phyloP scores from a whole-genome alignment of 1,140 invertebrate genomes.

The Macrobrachium rosenbergii region DNA sequence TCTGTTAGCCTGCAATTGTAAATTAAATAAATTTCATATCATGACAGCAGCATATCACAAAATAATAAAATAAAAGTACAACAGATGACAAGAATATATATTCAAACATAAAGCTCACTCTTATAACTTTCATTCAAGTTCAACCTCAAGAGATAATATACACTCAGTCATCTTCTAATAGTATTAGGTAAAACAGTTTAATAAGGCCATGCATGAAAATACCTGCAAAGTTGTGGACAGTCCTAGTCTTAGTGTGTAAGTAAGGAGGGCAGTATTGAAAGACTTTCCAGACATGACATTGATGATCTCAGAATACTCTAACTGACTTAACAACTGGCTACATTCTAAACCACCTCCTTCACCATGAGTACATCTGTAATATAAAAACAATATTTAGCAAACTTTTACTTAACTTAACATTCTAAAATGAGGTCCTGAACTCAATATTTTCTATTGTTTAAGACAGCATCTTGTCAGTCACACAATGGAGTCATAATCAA shows the following conservation, averaged over 20 bases:
- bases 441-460: not conserved
- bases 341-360: conserved; percentile 60
- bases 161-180: not conserved
- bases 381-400: not conserved
- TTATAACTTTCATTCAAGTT: not conserved
- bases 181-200: no score
- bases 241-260: conserved; percentile 52
- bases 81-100: not conserved
- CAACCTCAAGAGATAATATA: not conserved
- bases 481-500: no score
- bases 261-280: conserved; percentile 55
- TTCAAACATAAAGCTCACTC: not conserved
- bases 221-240: conserved; percentile 58
- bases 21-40: conserved; percentile 1
- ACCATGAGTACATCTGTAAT: conserved; percentile 45
- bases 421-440: not conserved
- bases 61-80: conserved; percentile 1
- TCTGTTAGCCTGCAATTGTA: conserved; percentile 42
- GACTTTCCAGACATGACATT: conserved; percentile 57
- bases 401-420: not conserved
- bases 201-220: not conserved
- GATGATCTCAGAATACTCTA: conserved; percentile 59
- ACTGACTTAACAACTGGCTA: conserved; percentile 51
- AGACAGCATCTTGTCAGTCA: no score
- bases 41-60: not conserved